Evolutionary conservation across 2,888 invertebrate species (phyloP), one percentile per base, ranked within the genome.

Genomic region (Lithophane semibrunnea): DNA sequence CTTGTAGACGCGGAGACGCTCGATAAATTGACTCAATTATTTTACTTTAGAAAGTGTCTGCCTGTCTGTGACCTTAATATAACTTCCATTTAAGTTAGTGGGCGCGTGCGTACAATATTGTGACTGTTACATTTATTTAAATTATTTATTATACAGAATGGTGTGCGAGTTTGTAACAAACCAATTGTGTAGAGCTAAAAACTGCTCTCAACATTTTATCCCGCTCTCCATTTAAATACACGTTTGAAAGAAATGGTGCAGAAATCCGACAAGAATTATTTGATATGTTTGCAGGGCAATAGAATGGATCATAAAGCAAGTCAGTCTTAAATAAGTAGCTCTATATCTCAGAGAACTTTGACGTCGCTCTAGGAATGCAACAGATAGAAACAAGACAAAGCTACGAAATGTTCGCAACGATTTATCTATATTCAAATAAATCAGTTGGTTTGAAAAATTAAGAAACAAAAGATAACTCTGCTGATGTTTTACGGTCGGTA

Each of bases 21-120:
- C 90, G 86, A 93, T 92, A 92, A 93, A 94, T 94, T 93, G 93
- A 93, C 89, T 92, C 95, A 94, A 94, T 95, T 94, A 92, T 92
- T 90, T 91, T 88, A 91, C 91, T 91, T 91, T 90, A 90, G 86
- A 90, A 90, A 91, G 85, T 88, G 90, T 89, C 87, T 89, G 90
- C 77, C 84, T 88, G 94, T 94, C 94, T 94, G 93, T 87, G 90
- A 89, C 88, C 90, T 90, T 92, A 94, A 94, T 94, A 90, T 93
- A 94, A 93, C 90, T 86, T 90, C 90, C 93, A 94, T 94, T 94
- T 91, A 91, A 86, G 86, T 90, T 84, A 88, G 80, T 88, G 77
- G 84, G 81, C 85, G 85, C 84, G 84, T 90, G 88, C 88, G 77
- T 88, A 87, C 88, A 91, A 88, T 90, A 89, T 91, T 90, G 81